Base-by-base conservation (phyloP, 2,888 invertebrate genomes). In the Brachycybe producta region DNA sequence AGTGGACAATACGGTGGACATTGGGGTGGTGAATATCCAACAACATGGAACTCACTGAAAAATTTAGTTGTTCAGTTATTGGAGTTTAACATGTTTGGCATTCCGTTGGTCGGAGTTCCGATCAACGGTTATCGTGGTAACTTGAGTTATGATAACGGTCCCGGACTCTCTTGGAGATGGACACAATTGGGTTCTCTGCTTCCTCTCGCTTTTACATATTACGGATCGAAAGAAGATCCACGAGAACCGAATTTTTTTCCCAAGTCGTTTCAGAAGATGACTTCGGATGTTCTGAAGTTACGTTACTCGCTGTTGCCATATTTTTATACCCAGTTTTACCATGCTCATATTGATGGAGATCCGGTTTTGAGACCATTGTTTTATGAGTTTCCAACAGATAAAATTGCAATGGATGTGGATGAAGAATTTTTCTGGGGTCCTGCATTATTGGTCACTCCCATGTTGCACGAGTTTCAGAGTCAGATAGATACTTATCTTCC, bases 151-250 rank as follows among this genome's bases (percentile, higher is more conserved):
- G 67, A 69, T 13, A 64, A 64, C 13, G n/a, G n/a, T n/a, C n/a
- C n/a, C n/a, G n/a, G n/a, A n/a, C 61, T 79, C 3, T 83, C 82
- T 55, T 63, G 78, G 0, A 71, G 78, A 55, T 83, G 83, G 83
- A 78, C 78, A 55, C 72, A 78, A 63, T 71, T 79, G 5, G 77
- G 77, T 0, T 73, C 76, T 0, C 77, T 76, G 44, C 69, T 80
- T 60, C 82, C 82, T 0, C 63, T 77, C 57, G 68, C 77, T 28
- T 69, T 72, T 54, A 54, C 58, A 30, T 55, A 55, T 34, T 57
- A 57, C 28, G 56, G 51, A 48, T 74, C 75, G 0, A 69, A 66
- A 52, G 15, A 42, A n/a, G 11, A 8, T 3, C 41, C 44, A 1
- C 35, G 73, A 60, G 68, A 74, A 60, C 74, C 75, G 1, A 53